These are phyloP conservation scores for Nyctibius grandis DNA, from an alignment of 2,797 vertebrate genomes.

Conservation along the genomic window DNA sequence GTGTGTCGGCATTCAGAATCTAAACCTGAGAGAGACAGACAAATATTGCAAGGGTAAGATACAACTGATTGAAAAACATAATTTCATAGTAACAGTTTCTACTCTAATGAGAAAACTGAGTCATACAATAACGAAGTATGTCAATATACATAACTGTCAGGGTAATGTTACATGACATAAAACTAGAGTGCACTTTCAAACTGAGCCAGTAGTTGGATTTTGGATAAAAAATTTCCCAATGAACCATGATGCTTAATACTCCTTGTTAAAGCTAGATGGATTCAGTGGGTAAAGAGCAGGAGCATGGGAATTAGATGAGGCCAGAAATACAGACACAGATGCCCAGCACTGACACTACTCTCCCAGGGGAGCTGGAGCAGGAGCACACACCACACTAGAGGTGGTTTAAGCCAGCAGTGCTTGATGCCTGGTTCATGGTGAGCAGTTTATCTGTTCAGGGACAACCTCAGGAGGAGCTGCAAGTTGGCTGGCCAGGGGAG, in stretches of 20 bases:
- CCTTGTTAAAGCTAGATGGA: background rate
- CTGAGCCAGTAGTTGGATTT: background rate
- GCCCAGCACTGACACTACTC: background rate
- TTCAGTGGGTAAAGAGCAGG: background rate
- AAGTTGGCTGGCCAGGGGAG: background rate
- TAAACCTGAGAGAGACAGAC: slow-evolving; percentile 17
- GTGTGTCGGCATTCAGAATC: slow-evolving; percentile 37
- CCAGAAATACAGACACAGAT: background rate
- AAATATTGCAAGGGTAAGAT: background rate
- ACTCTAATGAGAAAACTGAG: background rate
- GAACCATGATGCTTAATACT: background rate
- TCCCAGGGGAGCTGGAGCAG: background rate
- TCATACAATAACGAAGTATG: background rate
- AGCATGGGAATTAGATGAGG: background rate
- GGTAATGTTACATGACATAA: background rate
- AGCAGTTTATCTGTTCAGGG: background rate
- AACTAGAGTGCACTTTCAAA: background rate
- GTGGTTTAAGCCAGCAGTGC: background rate
- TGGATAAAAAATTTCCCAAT: background rate
- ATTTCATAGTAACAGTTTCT: background rate
- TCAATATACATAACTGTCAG: background rate
- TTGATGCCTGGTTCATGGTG: rapidly evolving
- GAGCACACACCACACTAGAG: background rate
- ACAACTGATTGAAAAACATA: background rate
- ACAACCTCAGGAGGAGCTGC: background rate